A percentile compares a stretch with the other conserved stretches of the same genome.
Conservation (phyloP, 2,888 invertebrate species). For the Lasioglossum malachurum region DNA sequence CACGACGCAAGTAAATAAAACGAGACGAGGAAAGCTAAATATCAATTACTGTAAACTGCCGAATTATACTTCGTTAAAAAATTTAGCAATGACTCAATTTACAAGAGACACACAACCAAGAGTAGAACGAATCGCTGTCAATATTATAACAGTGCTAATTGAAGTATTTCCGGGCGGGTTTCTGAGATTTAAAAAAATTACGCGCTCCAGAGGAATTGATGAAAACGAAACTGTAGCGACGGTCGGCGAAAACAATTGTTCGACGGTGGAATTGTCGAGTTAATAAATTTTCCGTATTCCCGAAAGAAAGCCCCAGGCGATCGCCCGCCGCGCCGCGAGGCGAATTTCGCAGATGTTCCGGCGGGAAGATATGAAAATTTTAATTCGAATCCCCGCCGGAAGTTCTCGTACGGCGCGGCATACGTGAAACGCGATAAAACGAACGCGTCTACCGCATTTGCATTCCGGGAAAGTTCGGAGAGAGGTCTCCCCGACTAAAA, state of each 20-base stretch:
- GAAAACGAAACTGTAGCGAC: background rate
- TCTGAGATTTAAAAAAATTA: background rate
- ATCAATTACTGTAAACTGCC: too few species aligned
- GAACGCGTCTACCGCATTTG: conserved; percentile 40
- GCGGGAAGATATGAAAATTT: conserved; percentile 54
- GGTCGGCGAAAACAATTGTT: background rate
- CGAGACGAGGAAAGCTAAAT: too few species aligned
- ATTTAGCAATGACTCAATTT: background rate
- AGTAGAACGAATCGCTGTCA: background rate
- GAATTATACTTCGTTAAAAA: background rate
- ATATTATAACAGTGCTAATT: background rate
- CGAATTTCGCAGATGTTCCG: conserved; percentile 44
- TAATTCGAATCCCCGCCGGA: conserved; percentile 47
- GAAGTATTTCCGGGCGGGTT: background rate
- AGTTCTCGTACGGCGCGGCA: conserved; percentile 42
- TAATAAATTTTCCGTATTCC: conserved; percentile 41
- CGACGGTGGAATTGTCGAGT: conserved; percentile 7
- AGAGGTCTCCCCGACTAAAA: conserved; percentile 31
- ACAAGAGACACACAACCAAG: too few species aligned
- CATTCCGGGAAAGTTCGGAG: conserved; percentile 42
- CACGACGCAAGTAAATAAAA: background rate
- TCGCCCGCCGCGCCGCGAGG: background rate
- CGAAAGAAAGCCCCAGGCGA: conserved; percentile 2
- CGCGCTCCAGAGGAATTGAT: background rate
- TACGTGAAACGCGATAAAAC: conserved; percentile 40